A percentile compares a stretch with the other conserved stretches of the same genome.
Evolutionary conservation across 1,140 invertebrate genomes (phyloP).

Genomic region (Zaprionus ornatus): DNA sequence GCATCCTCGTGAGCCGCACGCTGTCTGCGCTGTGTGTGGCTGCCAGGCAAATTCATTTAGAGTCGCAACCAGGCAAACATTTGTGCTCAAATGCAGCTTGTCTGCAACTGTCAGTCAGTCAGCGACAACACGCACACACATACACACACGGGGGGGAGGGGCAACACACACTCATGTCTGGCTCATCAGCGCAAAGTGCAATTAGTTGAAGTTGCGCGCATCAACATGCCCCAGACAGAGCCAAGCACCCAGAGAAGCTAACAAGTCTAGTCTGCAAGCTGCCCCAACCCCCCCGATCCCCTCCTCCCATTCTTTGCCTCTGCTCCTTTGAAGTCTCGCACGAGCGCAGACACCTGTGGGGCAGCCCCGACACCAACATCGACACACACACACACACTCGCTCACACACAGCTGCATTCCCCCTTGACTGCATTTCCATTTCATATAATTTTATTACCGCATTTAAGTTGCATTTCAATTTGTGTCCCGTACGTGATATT

Average conservation of each 20-base stretch:
- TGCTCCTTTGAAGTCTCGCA: slow-evolving; percentile 32
- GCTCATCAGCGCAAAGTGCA: slow-evolving; percentile 80
- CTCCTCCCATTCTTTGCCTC: not conserved
- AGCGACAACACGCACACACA: slow-evolving; percentile 40
- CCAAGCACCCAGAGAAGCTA: slow-evolving; percentile 66
- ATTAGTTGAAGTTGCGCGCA: slow-evolving; percentile 78
- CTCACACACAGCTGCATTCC: slow-evolving; percentile 28
- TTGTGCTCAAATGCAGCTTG: slow-evolving; percentile 81
- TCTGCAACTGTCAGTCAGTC: slow-evolving; percentile 79
- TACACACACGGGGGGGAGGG: not conserved
- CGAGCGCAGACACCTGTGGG: slow-evolving; percentile 60
- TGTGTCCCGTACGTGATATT: slow-evolving; percentile 50
- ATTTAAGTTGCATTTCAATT: slow-evolving; percentile 76
- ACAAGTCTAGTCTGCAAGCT: slow-evolving; percentile 58
- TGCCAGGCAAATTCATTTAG: slow-evolving; percentile 74
- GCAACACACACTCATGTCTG: slow-evolving; percentile 59
- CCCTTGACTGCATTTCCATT: slow-evolving; percentile 53
- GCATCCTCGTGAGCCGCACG: slow-evolving; percentile 33
- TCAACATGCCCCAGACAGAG: slow-evolving; percentile 67
- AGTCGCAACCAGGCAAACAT: slow-evolving; percentile 77
- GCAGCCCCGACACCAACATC: slow-evolving; percentile 6
- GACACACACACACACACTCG: not conserved
- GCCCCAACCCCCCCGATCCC: not conserved
- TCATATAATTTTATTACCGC: slow-evolving; percentile 66
- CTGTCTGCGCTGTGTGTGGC: slow-evolving; percentile 22